Conservation (phyloP, 1,140 invertebrate species). For the Gonatopus flavifemur region DNA sequence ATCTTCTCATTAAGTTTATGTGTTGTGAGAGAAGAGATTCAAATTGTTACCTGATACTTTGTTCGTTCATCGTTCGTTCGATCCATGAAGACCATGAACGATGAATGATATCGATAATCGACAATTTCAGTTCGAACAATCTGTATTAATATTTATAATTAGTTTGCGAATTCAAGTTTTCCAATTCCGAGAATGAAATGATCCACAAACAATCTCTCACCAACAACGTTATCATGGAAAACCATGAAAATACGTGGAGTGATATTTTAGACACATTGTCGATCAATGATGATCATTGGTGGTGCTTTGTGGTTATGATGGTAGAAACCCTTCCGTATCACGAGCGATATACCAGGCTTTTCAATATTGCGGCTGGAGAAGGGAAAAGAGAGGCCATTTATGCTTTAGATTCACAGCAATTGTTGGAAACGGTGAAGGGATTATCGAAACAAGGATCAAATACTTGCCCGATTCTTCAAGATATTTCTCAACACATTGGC, state of each 20-base stretch:
- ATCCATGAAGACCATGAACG: no score
- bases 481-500: conserved; percentile 39
- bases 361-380: conserved; percentile 31
- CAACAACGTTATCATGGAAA: no score
- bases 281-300: conserved; percentile 46
- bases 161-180: no score
- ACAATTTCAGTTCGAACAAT: no score
- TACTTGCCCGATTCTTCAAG: conserved; percentile 25
- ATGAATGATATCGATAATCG: no score
- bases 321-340: conserved; percentile 32
- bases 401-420: conserved; percentile 16
- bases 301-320: conserved; percentile 39
- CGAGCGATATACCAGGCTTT: conserved; percentile 23
- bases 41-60: no score
- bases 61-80: no score
- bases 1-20: no score
- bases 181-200: no score
- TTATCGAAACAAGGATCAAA: conserved; percentile 27
- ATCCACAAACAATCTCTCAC: no score
- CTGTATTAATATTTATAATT: no score
- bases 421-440: conserved; percentile 18
- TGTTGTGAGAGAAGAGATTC: no score
- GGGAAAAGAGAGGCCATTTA: conserved; percentile 32
- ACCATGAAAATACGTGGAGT: conserved; percentile 23
- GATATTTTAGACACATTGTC: conserved; percentile 19